Evolutionary conservation across 2,113 vertebrate species (phyloP), one percentile per base, ranked within the genome.

Genomic region (Artemisiospiza belli): DNA sequence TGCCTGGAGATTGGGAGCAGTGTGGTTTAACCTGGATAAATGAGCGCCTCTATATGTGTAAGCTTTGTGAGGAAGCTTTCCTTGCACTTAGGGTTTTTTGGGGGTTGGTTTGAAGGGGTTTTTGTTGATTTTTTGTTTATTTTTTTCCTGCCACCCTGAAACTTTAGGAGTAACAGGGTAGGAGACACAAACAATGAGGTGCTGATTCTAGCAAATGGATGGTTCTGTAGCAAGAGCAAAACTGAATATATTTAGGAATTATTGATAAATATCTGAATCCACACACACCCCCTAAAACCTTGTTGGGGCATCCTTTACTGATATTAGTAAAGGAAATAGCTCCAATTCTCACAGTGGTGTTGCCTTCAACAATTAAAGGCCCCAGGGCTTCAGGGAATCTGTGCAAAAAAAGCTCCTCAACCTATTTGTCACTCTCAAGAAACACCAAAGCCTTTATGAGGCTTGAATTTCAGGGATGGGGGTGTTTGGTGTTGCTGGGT

Each of bases 71-170:
- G 30, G 10, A 68, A 77, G 31, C 7, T 69, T 63, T 75, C 46
- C 22, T 47, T 72, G 54, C 4, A 5, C 28, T 69, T 35, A 2
- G 14, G 5, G 23, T 0, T 39, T 13, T 25, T 16, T 2, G 5
- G 33, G 44, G 3, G 2, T 13, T 66, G 54, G 33, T 21, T 75
- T 75, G 28, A 28, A 58, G n/a, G 23, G 17, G 37, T 39, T 39
- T 43, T 43, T 6, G 41, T 41, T 41, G 4, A 24, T 49, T 25
- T 14, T 49, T 49, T 30, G 2, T 35, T 10, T 1, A 35, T 49
- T 64, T 49, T 43, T 18, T 33, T 41, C 12, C 24, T 58, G 18
- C 7, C 1, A 13, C 28, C 8, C 5, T 75, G 22, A 74, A 49
- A 41, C 12, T 83, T 35, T 81, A 63, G 24, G 24, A 75, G 10